Evolutionary conservation across 2,888 invertebrate genomes (phyloP).

Genomic region (Gari tellinella): DNA sequence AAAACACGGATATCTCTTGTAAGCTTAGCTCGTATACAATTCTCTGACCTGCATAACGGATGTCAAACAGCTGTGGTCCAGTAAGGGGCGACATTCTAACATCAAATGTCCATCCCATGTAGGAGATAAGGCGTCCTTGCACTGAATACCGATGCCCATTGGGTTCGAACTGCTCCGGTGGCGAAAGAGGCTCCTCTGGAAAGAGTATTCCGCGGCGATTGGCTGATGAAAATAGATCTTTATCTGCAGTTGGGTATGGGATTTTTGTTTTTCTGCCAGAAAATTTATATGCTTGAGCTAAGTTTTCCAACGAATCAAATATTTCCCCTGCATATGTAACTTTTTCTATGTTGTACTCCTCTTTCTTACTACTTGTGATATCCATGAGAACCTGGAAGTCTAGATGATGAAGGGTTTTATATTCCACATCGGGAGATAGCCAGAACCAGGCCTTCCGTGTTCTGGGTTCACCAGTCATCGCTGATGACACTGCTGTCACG

Average conservation of each 20-base stretch:
- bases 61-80: slow-evolving; percentile 73
- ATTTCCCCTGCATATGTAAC: slow-evolving; percentile 66
- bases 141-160: slow-evolving; percentile 78
- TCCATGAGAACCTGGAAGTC: slow-evolving; percentile 75
- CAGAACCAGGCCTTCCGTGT: slow-evolving; percentile 68
- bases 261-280: slow-evolving; percentile 38
- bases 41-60: slow-evolving; percentile 71
- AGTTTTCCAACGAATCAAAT: slow-evolving; percentile 58
- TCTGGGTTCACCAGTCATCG: slow-evolving; percentile 52
- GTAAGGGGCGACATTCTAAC: slow-evolving; percentile 71
- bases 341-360: slow-evolving; percentile 58
- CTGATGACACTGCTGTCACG: slow-evolving; percentile 63
- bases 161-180: slow-evolving; percentile 71
- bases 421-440: slow-evolving; percentile 64
- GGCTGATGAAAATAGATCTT: slow-evolving; percentile 44
- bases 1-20: slow-evolving; percentile 76
- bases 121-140: slow-evolving; percentile 69
- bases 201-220: slow-evolving; percentile 51
- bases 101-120: slow-evolving; percentile 78
- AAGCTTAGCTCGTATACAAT: slow-evolving; percentile 80
- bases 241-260: slow-evolving; percentile 29
- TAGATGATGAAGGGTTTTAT: slow-evolving; percentile 68
- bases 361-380: slow-evolving; percentile 62
- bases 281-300: slow-evolving; percentile 55
- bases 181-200: slow-evolving; percentile 56